A percentile compares a stretch with the other conserved stretches of the same genome.
Evolutionary conservation across 1,140 invertebrate species (phyloP).

Genomic region (Cyclargus thomasi): DNA sequence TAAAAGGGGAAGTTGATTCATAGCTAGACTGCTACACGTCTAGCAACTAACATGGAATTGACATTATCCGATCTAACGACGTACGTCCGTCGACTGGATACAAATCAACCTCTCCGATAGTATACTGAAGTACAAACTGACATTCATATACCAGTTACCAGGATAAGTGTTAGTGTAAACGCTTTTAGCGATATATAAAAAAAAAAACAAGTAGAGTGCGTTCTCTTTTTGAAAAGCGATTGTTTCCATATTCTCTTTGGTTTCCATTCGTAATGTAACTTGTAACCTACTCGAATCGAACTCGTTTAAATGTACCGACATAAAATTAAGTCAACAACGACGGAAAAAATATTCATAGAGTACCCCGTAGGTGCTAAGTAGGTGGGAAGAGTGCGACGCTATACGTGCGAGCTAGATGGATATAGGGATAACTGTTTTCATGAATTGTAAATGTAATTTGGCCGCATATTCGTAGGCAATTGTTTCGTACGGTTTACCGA

Average conservation of each 20-base stretch:
- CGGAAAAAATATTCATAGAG: conserved; percentile 65
- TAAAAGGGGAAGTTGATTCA: too few species aligned
- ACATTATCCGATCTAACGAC: too few species aligned
- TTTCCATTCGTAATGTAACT: conserved; percentile 14
- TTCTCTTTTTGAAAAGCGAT: conserved; percentile 6
- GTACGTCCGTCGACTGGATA: too few species aligned
- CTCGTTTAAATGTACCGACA: conserved; percentile 40
- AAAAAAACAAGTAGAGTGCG: background rate
- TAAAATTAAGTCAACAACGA: conserved; percentile 70
- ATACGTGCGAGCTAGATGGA: conserved; percentile 31
- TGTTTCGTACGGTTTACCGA: conserved; percentile 40
- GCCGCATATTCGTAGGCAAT: conserved; percentile 40
- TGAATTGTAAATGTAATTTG: conserved; percentile 67
- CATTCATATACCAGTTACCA: too few species aligned
- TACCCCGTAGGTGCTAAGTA: conserved; percentile 47
- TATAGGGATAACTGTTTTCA: conserved; percentile 54
- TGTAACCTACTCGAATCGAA: conserved; percentile 20
- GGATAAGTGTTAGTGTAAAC: too few species aligned
- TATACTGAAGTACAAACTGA: too few species aligned
- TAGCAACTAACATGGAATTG: too few species aligned
- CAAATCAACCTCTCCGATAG: too few species aligned
- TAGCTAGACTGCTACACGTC: too few species aligned
- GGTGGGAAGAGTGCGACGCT: conserved; percentile 25
- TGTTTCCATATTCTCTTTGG: conserved; percentile 14
- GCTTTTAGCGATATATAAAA: background rate